Evolutionary conservation across 2,797 vertebrate genomes (phyloP).

Genomic region (Sebastes steindachneri): DNA sequence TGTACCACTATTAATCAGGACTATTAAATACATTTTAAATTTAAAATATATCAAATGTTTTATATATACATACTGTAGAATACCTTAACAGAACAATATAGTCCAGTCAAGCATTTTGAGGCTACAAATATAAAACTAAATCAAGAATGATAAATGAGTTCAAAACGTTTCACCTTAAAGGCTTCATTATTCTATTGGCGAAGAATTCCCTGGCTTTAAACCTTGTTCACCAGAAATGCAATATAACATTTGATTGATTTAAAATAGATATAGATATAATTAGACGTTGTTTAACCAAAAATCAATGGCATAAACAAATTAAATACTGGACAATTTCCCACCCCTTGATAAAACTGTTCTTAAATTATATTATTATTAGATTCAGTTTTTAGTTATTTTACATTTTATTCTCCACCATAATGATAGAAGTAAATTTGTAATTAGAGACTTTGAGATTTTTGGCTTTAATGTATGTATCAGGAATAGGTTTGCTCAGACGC

Average conservation of each 20-base stretch:
- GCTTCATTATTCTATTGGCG: not conserved
- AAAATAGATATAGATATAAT: not conserved
- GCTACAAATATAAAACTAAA: not conserved
- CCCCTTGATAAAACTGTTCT: not conserved
- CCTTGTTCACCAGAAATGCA: not conserved
- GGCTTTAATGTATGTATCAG: not conserved
- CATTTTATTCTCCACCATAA: not conserved
- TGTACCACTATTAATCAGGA: constrained; percentile 3
- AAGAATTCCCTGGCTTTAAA: not conserved
- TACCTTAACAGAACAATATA: not conserved
- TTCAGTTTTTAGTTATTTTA: not conserved
- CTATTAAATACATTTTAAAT: constrained; percentile 14
- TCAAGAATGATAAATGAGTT: not conserved
- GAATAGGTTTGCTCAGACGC: not conserved
- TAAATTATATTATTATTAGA: not conserved
- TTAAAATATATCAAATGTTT: not conserved
- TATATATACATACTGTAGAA: not conserved
- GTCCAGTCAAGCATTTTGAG: not conserved
- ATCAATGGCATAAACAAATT: not conserved
- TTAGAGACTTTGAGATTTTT: not conserved
- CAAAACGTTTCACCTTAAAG: not conserved
- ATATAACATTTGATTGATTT: not conserved
- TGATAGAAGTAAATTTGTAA: not conserved
- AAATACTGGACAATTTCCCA: not conserved
- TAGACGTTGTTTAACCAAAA: not conserved